Evolutionary conservation across 2,888 invertebrate species (phyloP).

Genomic region (Leptinotarsa peninsularis): DNA sequence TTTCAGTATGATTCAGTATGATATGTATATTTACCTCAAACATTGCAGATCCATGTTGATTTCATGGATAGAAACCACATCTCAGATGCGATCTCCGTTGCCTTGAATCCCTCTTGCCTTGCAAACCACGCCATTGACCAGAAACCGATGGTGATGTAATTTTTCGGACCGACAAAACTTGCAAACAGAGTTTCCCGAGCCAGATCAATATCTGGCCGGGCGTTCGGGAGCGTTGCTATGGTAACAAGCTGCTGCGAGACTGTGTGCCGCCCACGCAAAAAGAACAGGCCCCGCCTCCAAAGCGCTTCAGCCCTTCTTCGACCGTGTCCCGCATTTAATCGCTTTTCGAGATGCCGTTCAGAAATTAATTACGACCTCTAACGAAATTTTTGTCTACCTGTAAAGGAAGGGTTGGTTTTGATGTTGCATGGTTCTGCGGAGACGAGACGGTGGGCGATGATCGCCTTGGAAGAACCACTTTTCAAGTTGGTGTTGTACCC

Average conservation of each 20-base stretch:
- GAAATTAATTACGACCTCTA: conserved; percentile 63
- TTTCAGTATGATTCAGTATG: too few relatives aligned
- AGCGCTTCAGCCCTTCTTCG: conserved; percentile 36
- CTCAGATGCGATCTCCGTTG: background rate
- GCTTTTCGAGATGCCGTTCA: conserved; percentile 64
- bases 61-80: background rate
- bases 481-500: too few relatives aligned
- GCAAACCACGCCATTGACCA: conserved; percentile 27
- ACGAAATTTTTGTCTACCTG: conserved; percentile 58
- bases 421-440: conserved; percentile 26
- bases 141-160: conserved; percentile 25
- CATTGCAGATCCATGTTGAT: background rate
- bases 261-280: conserved; percentile 73
- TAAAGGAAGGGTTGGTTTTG: conserved; percentile 44
- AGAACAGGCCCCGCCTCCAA: conserved; percentile 57
- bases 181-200: conserved; percentile 56
- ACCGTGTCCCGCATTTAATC: conserved; percentile 53
- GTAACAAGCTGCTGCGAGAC: conserved; percentile 73
- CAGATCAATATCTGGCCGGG: conserved; percentile 67
- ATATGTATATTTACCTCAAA: background rate
- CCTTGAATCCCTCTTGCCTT: background rate
- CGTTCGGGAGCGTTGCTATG: conserved; percentile 61
- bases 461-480: too few relatives aligned
- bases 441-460: too few relatives aligned
- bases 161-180: conserved; percentile 42